Conservation (phyloP, 2,797 vertebrate genomes). For the Sebastes kiyomatsui region DNA sequence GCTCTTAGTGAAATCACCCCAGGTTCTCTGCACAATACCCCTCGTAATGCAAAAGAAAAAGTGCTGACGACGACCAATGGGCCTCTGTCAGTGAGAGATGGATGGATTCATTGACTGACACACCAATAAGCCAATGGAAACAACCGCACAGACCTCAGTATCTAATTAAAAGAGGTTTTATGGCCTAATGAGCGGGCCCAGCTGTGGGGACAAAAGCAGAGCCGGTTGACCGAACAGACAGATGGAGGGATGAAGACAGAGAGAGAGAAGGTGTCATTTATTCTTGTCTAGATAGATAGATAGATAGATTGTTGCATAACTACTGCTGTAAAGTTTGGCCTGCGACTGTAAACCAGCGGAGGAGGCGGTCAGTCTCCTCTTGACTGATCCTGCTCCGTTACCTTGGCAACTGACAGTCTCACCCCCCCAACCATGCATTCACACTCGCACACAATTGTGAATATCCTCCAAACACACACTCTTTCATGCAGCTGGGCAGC, state of each 20-base stretch:
- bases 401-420: constrained; percentile 69
- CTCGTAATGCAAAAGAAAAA: constrained; percentile 40
- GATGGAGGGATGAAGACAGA: neutral
- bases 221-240: neutral
- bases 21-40: neutral
- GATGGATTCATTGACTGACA: constrained; percentile 65
- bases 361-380: constrained; percentile 33
- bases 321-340: constrained; percentile 31
- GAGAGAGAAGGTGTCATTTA: neutral
- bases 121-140: constrained; percentile 46
- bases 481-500: constrained; percentile 79
- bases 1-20: neutral
- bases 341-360: constrained; percentile 17
- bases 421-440: neutral
- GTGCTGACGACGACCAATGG: constrained; percentile 41
- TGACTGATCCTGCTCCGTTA: constrained; percentile 66
- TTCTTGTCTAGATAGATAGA: neutral
- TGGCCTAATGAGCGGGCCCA: constrained; percentile 37
- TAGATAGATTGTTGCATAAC: constrained; percentile 17
- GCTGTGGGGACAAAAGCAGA: constrained; percentile 45
- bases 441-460: constrained; percentile 2
- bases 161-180: constrained; percentile 53
- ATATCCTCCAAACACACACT: constrained; percentile 35
- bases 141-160: constrained; percentile 39
- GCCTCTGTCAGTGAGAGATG: constrained; percentile 31